Conservation (phyloP, 2,797 vertebrate species). For the Dicrostonyx torquatus region DNA sequence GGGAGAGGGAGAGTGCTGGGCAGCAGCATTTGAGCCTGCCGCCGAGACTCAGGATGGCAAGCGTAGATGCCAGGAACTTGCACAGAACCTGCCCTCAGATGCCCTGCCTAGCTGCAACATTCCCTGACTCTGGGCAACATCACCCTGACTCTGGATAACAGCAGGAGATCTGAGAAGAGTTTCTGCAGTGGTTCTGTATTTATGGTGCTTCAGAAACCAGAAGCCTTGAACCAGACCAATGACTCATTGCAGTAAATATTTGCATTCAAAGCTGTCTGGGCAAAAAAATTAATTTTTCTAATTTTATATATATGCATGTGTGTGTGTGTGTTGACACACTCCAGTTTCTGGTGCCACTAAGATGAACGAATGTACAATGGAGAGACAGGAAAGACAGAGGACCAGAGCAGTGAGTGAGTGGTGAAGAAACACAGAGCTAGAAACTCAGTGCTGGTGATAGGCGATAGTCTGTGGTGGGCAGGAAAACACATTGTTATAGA, state of each 20-base stretch:
- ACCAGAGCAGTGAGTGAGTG: neutral
- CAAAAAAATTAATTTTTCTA: neutral
- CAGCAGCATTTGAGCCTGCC: neutral
- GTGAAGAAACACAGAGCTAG: neutral
- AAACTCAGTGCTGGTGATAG: neutral
- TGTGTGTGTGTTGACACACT: neutral
- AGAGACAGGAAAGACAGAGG: neutral
- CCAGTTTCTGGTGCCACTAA: neutral
- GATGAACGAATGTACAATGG: neutral
- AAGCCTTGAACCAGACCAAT: neutral
- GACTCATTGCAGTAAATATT: neutral
- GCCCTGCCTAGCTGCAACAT: neutral
- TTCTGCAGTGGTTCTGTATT: neutral
- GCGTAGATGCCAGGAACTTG: neutral
- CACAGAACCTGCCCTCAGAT: neutral
- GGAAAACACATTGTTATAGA: fast-evolving
- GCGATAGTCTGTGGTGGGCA: neutral
- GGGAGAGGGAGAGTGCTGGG: neutral
- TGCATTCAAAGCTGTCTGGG: neutral
- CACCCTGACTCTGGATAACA: neutral
- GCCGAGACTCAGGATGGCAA: neutral
- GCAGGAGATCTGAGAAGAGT: neutral
- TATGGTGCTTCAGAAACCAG: neutral
- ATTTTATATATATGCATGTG: fast-evolving
- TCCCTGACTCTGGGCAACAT: neutral